phyloP scores from a whole-genome alignment of 2,797 vertebrate species.

The Ataeniobius toweri region DNA sequence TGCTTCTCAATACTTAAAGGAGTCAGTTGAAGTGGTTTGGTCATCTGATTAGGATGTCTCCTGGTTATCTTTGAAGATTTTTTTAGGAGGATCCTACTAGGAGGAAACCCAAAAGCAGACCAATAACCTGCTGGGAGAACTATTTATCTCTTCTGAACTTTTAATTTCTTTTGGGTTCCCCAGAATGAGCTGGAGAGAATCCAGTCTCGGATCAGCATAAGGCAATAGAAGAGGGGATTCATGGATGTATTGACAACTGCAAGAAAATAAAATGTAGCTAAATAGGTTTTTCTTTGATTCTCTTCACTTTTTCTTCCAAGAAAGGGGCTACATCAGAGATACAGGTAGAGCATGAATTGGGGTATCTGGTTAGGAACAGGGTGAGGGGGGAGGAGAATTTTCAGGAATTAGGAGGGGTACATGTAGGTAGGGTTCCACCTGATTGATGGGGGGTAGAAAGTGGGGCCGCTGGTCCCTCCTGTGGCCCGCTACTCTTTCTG shows the following conservation, averaged over 20 bases:
- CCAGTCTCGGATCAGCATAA: neutral
- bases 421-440: slow-evolving; percentile 50
- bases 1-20: neutral
- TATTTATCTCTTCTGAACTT: neutral
- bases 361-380: slow-evolving; percentile 24
- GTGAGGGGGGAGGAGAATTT: slow-evolving; percentile 65
- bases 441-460: slow-evolving; percentile 71
- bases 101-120: neutral
- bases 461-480: slow-evolving; percentile 65
- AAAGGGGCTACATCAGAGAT: neutral
- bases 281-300: neutral
- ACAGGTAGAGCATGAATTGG: slow-evolving; percentile 43
- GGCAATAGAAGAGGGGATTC: neutral
- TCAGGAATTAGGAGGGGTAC: slow-evolving; percentile 63
- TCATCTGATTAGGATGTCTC: neutral
- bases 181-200: neutral
- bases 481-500: slow-evolving; percentile 1
- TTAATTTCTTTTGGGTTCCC: neutral
- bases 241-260: neutral
- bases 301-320: neutral
- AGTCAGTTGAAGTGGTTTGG: neutral
- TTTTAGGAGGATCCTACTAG: too few relatives aligned
- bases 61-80: neutral
- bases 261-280: neutral
- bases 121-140: neutral